Conservation (phyloP, 2,113 vertebrate species). For the Phaethornis superciliosus region DNA sequence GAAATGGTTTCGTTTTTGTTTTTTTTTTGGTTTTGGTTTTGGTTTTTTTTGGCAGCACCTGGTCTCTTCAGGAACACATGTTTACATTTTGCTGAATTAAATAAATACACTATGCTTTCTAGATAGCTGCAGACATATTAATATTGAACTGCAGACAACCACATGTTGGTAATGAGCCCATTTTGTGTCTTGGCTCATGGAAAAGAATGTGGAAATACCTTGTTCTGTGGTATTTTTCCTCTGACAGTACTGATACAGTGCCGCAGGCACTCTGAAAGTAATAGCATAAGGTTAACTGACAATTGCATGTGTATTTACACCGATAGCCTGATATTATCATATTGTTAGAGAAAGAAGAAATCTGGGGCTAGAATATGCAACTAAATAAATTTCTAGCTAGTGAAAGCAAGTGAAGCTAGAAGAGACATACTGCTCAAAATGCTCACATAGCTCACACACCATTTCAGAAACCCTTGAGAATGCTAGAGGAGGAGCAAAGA, state of each 20-base stretch:
- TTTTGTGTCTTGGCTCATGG: constrained; percentile 71
- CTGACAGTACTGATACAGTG: constrained; percentile 78
- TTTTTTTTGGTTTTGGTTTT: background rate
- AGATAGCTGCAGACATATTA: constrained; percentile 61
- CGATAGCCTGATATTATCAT: constrained; percentile 77
- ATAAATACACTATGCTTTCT: constrained; percentile 16
- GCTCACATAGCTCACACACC: background rate
- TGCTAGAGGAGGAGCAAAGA: background rate
- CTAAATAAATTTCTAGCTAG: constrained; percentile 67
- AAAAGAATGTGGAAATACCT: constrained; percentile 73
- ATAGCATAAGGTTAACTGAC: constrained; percentile 81
- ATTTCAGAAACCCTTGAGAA: background rate
- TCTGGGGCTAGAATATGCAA: constrained; percentile 48
- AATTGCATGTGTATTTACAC: constrained; percentile 82
- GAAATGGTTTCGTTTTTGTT: background rate
- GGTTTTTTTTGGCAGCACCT: constrained; percentile 34
- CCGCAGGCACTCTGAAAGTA: constrained; percentile 79
- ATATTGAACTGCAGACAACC: constrained; percentile 69
- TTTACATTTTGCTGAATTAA: constrained; percentile 71
- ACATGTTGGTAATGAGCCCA: constrained; percentile 77
- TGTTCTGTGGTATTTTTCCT: constrained; percentile 68
- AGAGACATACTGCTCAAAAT: background rate
- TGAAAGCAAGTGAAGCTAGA: constrained; percentile 46
- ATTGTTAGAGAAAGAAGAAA: constrained; percentile 71
- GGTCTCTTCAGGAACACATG: constrained; percentile 54